phyloP scores from a whole-genome alignment of 2,797 vertebrate species.

The Sebastes reedi region DNA sequence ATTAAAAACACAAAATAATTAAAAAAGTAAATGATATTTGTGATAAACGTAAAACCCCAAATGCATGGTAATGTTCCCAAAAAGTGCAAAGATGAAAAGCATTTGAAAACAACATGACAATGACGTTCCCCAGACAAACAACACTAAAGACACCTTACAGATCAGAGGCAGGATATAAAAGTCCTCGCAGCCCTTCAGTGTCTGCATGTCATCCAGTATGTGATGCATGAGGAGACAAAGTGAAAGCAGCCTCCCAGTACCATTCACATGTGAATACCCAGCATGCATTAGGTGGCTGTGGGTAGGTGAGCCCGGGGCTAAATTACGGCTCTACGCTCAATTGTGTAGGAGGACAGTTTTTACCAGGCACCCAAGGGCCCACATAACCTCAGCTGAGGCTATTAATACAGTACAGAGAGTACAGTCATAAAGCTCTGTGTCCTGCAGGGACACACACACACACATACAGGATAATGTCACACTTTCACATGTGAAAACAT shows the following conservation, averaged over 20 bases:
- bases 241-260: slow-evolving; percentile 36
- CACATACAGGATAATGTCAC: neutral
- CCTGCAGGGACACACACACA: slow-evolving; percentile 39
- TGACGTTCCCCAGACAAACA: neutral
- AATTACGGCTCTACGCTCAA: slow-evolving; percentile 75
- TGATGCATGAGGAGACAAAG: slow-evolving; percentile 49
- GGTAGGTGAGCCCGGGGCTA: slow-evolving; percentile 82
- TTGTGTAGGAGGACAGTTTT: slow-evolving; percentile 83
- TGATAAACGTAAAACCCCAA: too few species aligned
- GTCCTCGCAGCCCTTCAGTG: neutral
- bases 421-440: slow-evolving; percentile 40
- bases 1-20: too few species aligned
- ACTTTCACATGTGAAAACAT: neutral
- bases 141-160: neutral
- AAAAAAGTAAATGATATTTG: neutral
- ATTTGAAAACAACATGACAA: neutral
- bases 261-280: slow-evolving; percentile 80
- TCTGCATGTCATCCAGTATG: slow-evolving; percentile 19
- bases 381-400: slow-evolving; percentile 78
- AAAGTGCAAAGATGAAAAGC: neutral
- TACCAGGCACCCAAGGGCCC: slow-evolving; percentile 75
- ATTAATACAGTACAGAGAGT: slow-evolving; percentile 72
- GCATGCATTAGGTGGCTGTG: slow-evolving; percentile 82
- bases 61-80: neutral
- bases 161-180: neutral